Base-by-base conservation (phyloP, 2,113 vertebrate genomes). In the Microcebus ravelobensis region DNA sequence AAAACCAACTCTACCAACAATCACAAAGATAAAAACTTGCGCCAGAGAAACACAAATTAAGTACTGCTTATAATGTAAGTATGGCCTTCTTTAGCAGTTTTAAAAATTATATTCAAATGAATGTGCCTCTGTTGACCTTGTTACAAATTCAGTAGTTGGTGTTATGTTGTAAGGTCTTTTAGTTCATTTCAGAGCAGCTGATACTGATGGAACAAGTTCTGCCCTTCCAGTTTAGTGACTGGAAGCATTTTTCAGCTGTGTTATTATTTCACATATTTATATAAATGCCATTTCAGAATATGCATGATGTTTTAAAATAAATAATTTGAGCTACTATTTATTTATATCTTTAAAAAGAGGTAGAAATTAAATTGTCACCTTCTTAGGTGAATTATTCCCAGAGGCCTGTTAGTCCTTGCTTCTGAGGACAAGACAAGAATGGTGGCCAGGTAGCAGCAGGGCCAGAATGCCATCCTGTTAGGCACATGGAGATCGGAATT, bases 1-100 rank as follows among this genome's bases (percentile, higher is more conserved):
- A 99, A 99, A 99, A 99, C 99, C 96, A 99, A 99, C 98, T 99
- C 99, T 97, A 99, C 99, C 98, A 99, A 99, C 99, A 99, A 99
- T 99, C 99, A 99, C 98, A 99, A 99, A 99, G 99, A 99, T 98
- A 99, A 99, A 99, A 99, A 99, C 98, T 98, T 99, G 98, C 99
- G 99, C 97, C 99, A 99, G 99, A 99, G 99, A 99, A 99, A 99
- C 98, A 99, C 99, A 98, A 99, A 99, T 98, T 99, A 99, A 98
- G 86, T 86, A 95, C 96, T 83, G 97, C 98, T 98, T 95, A 97
- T 96, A 97, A 98, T 97, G 98, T 99, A 98, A 99, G 98, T 98
- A 98, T 98, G 92, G 94, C 87, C 63, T 93, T 92, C 39, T 94
- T 68, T 52, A 94, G 90, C 87, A 29, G 36, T 95, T 84, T 34